Base-by-base conservation (phyloP, 2,888 invertebrate genomes). In the Phyllotreta cruciferae region DNA sequence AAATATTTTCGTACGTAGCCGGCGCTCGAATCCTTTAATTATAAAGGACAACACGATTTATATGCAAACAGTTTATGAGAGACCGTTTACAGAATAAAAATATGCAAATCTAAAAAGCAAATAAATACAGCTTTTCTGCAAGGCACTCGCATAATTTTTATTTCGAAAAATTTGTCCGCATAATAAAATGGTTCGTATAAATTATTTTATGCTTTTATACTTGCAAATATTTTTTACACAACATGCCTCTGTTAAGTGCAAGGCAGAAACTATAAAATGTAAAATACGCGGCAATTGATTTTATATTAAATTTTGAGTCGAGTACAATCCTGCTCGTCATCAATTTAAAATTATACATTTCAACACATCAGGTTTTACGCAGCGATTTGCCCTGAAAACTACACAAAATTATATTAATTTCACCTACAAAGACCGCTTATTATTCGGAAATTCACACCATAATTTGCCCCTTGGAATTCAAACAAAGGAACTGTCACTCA, bases 21-120 rank as follows among this genome's bases (percentile, higher is more conserved):
- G 52, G 38, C 14, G 14, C 24, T 24, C 60, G 38, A 44, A 55
- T 44, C 57, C 56, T 54, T 45, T 66, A 66, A 66, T 66, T 66
- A 66, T 60, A 60, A 63, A 56, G 60, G 63, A 63, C 63, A 66
- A 66, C 66, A 66, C 56, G 57, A 66, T 66, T 66, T 66, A 66
- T 66, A 66, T 66, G 66, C 66, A 63, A 66, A 66, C 66, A 47
- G 55, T 64, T 64, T 52, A 56, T 60, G 55, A 60, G 52, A 60
- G 64, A 54, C 45, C 60, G 44, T 65, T 65, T 55, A 56, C 52
- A 45, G 42, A 55, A 61, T 61, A 63, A 63, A 63, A 57, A 63
- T 63, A 63, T 57, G 63, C 58, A 58, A 58, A 63, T 54, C 47
- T 36, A 7, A 8, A 44, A 45, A 58, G 58, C 34, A 63, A 63